Base-by-base conservation (phyloP, 1,140 invertebrate genomes). In the Pseudoatta argentina region DNA sequence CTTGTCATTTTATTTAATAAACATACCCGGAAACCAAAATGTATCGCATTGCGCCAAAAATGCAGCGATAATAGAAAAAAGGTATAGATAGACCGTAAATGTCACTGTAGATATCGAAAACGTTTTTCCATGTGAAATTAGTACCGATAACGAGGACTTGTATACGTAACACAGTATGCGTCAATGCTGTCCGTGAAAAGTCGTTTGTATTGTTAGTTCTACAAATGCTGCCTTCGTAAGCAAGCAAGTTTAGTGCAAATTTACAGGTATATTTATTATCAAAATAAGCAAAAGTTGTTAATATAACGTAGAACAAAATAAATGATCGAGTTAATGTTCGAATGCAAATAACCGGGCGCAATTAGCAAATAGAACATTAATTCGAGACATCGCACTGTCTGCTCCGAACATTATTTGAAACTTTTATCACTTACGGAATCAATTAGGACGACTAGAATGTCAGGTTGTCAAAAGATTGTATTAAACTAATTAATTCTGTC, bases 71-170 rank as follows among this genome's bases (percentile, higher is more conserved):
- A 72, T 16, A 30, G 12, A 72, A 59, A 1, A 0, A 67, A 21
- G 12, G 30, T 34, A 8, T 27, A 27, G 12, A 10, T 18, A 12
- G 2, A 10, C 24, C 5, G 21, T 61, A 48, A 81, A 18, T 75
- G n/a, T 63, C 24, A 48, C 48, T 16, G 6, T 24, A 18, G 57
- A 10, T 10, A 30, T 44, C 21, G 12, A 69, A 2, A 83, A 0
- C 2, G 16, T 75, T 34, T 82, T 75, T 61, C 39, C n/a, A 73
- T 63, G 5, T 57, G 14, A 51, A 83, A 83, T 83, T 83, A 75
- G 51, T 12, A 12, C 16, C 18, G 79, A 83, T 75, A 83, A 83
- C 69, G 10, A 44, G 16, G 18, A 2, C 24, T 66, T 24, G 24
- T 24, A 44, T 39, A 7, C 18, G 30, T 39, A 66, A 66, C 39